These are phyloP conservation scores for Mantis religiosa DNA, from an alignment of 2,888 invertebrate species.

Conservation along the genomic window DNA sequence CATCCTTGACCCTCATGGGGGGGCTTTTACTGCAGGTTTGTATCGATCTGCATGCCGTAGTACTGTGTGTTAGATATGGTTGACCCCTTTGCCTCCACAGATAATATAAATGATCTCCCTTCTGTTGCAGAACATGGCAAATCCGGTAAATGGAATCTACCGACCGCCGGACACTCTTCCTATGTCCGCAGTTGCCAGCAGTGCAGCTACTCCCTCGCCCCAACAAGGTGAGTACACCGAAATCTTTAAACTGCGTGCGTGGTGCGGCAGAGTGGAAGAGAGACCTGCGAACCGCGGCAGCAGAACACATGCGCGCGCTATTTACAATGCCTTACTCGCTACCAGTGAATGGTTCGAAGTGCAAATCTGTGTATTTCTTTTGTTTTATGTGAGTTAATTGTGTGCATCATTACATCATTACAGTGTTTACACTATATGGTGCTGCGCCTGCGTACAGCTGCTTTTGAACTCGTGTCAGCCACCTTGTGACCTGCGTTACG, in stretches of 20 bases:
- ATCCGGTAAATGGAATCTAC: conserved; percentile 86
- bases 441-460: too few species aligned
- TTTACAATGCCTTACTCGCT: too few species aligned
- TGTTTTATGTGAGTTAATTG: too few species aligned
- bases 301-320: too few species aligned
- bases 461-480: too few species aligned
- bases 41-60: not conserved
- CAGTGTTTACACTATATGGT: too few species aligned
- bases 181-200: conserved; percentile 22
- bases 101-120: not conserved
- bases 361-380: too few species aligned
- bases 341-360: too few species aligned
- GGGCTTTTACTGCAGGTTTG: conserved; percentile 12
- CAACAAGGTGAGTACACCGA: conserved; percentile 24
- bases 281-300: too few species aligned
- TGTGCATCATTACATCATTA: too few species aligned
- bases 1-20: not conserved
- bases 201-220: conserved; percentile 3
- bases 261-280: not conserved
- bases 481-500: too few species aligned
- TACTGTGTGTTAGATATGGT: not conserved
- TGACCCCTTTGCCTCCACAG: conserved; percentile 1
- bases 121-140: conserved; percentile 73
- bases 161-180: conserved; percentile 44
- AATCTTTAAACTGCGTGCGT: not conserved